Conservation (phyloP, 2,113 vertebrate genomes). For the Strix aluco region DNA sequence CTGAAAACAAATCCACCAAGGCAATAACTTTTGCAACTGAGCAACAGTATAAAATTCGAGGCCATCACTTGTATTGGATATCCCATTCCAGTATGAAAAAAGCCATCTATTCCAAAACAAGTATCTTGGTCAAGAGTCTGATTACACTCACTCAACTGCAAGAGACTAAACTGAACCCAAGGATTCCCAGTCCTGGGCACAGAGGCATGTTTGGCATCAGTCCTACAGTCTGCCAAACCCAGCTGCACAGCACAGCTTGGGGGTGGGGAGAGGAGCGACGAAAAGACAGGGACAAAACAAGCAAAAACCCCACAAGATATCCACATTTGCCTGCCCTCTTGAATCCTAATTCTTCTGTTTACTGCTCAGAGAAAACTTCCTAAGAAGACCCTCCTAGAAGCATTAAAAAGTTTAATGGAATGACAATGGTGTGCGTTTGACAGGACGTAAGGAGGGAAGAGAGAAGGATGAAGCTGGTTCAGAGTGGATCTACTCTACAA, state of each 20-base stretch:
- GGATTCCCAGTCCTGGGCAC: neutral
- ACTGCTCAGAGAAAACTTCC: neutral
- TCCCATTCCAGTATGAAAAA: neutral
- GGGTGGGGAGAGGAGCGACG: too few relatives aligned
- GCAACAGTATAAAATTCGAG: neutral
- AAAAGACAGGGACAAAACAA: neutral
- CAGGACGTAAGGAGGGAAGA: neutral
- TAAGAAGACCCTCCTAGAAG: neutral
- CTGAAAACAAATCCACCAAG: neutral
- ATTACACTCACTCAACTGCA: neutral
- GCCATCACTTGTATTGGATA: neutral
- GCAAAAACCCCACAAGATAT: fast-evolving
- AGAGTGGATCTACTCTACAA: neutral
- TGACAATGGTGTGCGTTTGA: neutral
- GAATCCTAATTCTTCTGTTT: neutral
- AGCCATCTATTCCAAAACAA: neutral
- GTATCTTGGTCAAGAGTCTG: neutral
- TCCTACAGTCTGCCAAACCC: neutral
- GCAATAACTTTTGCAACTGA: neutral
- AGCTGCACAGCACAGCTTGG: neutral
- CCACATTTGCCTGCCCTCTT: neutral
- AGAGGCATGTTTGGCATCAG: fast-evolving
- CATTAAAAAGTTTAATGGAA: neutral
- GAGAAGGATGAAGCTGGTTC: neutral
- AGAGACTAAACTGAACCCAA: neutral